phyloP scores from a whole-genome alignment of 2,113 vertebrate species.

The Zosterops borbonicus region DNA sequence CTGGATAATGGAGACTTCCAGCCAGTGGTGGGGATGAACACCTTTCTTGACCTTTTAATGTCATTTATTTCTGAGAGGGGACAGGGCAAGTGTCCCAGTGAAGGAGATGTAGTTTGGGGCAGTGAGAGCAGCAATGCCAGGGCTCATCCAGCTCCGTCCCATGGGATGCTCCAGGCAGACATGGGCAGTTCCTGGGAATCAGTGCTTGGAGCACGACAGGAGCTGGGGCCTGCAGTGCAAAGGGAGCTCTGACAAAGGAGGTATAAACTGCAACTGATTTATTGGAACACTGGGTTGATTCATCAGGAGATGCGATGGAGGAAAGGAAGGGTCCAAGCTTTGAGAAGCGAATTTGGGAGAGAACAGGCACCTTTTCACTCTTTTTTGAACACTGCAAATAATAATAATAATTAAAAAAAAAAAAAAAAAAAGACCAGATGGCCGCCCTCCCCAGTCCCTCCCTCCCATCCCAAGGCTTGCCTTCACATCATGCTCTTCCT shows the following conservation, averaged over 20 bases:
- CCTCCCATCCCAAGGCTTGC: slow-evolving; percentile 5
- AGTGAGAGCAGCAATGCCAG: slow-evolving; percentile 1
- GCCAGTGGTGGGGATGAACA: neutral
- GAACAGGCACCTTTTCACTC: slow-evolving; percentile 55
- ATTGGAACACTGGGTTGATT: neutral
- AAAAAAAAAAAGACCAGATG: neutral
- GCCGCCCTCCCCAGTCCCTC: neutral
- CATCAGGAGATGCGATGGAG: neutral
- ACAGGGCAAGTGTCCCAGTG: neutral
- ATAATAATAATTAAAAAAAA: neutral
- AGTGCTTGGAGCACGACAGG: neutral
- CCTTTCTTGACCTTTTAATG: neutral
- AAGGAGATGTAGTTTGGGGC: neutral
- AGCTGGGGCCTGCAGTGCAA: neutral
- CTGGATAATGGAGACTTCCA: neutral
- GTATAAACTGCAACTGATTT: neutral
- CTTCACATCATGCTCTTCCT: slow-evolving; percentile 87
- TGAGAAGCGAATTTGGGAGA: neutral
- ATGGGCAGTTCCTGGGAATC: neutral
- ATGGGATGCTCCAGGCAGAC: neutral
- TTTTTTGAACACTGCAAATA: slow-evolving; percentile 46
- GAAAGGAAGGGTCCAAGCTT: neutral
- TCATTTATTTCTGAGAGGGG: neutral
- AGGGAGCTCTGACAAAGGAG: slow-evolving; percentile 23
- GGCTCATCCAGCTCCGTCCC: neutral